phyloP scores from a whole-genome alignment of 37 sponge, comb jelly and placozoan species.

The Halichondria panicea region DNA sequence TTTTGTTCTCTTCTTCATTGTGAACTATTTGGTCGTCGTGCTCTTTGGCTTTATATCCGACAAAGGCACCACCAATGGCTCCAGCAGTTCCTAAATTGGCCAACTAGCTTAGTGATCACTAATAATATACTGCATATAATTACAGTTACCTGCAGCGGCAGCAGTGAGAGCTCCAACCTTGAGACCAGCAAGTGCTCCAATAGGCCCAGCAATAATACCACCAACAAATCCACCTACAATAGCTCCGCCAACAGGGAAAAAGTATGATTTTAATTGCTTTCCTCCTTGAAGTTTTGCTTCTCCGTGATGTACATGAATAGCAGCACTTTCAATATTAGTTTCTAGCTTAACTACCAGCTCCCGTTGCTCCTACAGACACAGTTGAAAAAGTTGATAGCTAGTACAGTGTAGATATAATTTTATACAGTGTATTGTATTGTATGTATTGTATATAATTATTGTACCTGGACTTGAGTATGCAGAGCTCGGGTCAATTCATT shows the following conservation, averaged over 20 bases:
- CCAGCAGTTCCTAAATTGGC: constrained; percentile 43
- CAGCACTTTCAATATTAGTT: background rate
- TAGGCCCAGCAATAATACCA: constrained; percentile 71
- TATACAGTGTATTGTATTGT: background rate
- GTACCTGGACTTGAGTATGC: constrained; percentile 7
- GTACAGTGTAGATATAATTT: background rate
- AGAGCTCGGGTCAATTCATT: constrained; percentile 20
- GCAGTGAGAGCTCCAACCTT: constrained; percentile 49
- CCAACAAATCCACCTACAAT: constrained; percentile 70
- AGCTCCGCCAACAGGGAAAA: constrained; percentile 78
- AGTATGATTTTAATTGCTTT: constrained; percentile 27
- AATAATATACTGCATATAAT: background rate
- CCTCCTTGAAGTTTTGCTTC: constrained; percentile 1
- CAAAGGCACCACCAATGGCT: constrained; percentile 44
- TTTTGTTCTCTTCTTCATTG: too few species aligned
- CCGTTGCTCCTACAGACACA: background rate
- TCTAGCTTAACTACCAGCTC: background rate
- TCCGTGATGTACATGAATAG: background rate
- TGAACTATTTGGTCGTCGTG: too few species aligned
- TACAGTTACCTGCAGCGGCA: constrained; percentile 7
- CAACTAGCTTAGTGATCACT: background rate
- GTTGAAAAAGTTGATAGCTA: background rate
- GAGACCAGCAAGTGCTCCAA: constrained; percentile 66
- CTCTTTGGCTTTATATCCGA: constrained; percentile 34
- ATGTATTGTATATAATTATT: background rate